Evolutionary conservation across 2,888 invertebrate species (phyloP).

Genomic region (Ischnus inquisitorius): DNA sequence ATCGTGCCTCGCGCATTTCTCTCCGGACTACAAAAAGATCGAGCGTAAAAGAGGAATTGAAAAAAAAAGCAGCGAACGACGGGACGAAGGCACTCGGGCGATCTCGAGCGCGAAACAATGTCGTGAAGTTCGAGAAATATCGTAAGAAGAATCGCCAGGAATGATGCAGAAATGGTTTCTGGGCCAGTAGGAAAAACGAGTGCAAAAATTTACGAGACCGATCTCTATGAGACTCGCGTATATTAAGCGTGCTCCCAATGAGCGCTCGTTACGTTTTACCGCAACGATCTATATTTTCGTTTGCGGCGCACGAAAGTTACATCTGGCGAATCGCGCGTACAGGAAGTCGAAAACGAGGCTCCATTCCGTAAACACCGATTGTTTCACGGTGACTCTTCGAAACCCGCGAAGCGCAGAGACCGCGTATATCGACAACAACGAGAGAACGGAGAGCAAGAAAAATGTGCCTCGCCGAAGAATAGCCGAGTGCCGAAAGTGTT

Average conservation of each 20-base stretch:
- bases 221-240: slow-evolving; percentile 25
- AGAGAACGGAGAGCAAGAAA: neutral
- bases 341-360: neutral
- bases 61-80: neutral
- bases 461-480: neutral
- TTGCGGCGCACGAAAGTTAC: neutral
- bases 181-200: slow-evolving; percentile 46
- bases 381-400: neutral
- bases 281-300: neutral
- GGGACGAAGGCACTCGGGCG: slow-evolving; percentile 46
- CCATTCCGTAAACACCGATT: neutral
- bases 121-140: slow-evolving; percentile 15
- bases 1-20: slow-evolving; percentile 46
- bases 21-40: slow-evolving; percentile 68
- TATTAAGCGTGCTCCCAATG: slow-evolving; percentile 43
- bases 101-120: slow-evolving; percentile 50
- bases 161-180: slow-evolving; percentile 40
- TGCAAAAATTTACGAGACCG: slow-evolving; percentile 52
- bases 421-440: neutral
- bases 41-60: slow-evolving; percentile 15
- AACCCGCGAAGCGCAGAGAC: neutral
- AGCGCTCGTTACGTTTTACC: neutral
- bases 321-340: neutral
- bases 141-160: slow-evolving; percentile 61
- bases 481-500: slow-evolving; percentile 48